A percentile compares a stretch with the other conserved stretches of the same genome.
Conservation (phyloP, 2,888 invertebrate species). For the Parnassius apollo region DNA sequence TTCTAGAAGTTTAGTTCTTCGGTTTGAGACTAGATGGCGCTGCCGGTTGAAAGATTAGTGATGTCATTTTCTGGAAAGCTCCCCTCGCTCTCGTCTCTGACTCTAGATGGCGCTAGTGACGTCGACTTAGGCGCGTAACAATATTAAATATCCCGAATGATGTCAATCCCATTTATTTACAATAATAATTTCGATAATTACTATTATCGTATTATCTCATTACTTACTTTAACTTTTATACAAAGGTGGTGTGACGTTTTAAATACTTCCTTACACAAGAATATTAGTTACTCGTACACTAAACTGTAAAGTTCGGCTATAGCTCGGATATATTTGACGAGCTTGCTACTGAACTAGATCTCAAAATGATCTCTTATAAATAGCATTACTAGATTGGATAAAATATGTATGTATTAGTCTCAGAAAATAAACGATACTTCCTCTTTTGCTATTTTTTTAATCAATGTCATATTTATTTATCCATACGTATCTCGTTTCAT, state of each 20-base stretch:
- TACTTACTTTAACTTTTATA: no score
- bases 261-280: conserved; percentile 3
- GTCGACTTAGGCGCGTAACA: no score
- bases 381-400: conserved; percentile 5
- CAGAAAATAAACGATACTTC: conserved; percentile 1
- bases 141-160: no score
- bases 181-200: no score
- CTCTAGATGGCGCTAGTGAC: no score
- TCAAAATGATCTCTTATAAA: conserved; percentile 1
- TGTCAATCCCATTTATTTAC: no score
- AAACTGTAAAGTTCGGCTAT: conserved; percentile 8
- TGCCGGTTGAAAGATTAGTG: no score
- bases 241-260: neutral
- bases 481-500: conserved; percentile 13
- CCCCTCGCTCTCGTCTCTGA: no score
- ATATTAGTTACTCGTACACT: conserved; percentile 8
- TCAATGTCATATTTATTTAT: conserved; percentile 10
- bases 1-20: no score
- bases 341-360: conserved; percentile 2
- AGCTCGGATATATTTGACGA: conserved; percentile 3
- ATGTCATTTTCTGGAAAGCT: no score
- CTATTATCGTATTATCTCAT: no score
- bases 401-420: neutral
- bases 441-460: conserved; percentile 12
- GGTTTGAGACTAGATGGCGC: no score